Conservation (phyloP, 2,888 invertebrate species). For the Lysandra coridon region DNA sequence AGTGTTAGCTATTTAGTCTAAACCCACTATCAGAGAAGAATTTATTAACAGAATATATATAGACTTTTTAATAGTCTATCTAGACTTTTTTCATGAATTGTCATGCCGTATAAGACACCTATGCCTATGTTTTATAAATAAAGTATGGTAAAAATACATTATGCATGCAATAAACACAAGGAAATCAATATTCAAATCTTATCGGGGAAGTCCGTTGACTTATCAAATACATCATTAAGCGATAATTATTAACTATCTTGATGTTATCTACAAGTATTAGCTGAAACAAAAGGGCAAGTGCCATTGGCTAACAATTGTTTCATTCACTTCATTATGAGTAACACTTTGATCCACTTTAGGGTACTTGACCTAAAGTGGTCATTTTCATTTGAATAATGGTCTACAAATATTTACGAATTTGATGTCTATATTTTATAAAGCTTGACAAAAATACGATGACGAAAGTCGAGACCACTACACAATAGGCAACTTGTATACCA, state of each 20-base stretch:
- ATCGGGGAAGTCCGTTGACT: slow-evolving; percentile 5
- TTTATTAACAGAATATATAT: too few species aligned
- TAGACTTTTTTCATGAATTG: too few species aligned
- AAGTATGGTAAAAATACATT: neutral
- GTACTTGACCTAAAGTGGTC: neutral
- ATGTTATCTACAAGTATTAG: neutral
- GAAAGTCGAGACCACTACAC: too few species aligned
- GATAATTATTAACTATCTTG: neutral
- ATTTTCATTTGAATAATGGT: neutral
- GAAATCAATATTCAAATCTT: neutral
- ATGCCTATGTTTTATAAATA: too few species aligned
- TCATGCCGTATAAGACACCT: too few species aligned
- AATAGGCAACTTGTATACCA: too few species aligned
- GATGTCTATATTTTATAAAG: too few species aligned
- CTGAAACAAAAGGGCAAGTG: neutral
- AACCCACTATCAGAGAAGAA: too few species aligned
- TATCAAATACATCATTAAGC: neutral
- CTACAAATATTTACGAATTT: too few species aligned
- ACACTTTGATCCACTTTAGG: slow-evolving; percentile 4
- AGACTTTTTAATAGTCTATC: too few species aligned
- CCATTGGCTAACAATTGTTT: neutral
- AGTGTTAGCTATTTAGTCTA: too few species aligned
- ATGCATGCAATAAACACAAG: neutral
- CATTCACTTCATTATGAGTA: neutral
- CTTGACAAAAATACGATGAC: too few species aligned